Evolutionary conservation across 2,113 vertebrate species (phyloP).

Genomic region (Chitala chitala): DNA sequence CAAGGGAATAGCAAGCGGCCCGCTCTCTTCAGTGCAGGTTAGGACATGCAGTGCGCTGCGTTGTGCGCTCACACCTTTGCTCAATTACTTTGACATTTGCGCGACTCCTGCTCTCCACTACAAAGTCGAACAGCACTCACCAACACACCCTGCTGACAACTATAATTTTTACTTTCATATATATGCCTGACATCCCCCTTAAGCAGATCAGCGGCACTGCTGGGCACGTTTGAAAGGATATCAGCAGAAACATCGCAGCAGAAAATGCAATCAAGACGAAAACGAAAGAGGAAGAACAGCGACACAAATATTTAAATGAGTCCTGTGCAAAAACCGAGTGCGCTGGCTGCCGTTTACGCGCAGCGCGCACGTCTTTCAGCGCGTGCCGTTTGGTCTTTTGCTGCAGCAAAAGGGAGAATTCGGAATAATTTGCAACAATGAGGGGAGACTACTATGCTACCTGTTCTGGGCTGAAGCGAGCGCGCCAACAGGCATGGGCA

Average conservation of each 20-base stretch:
- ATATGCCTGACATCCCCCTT: constrained; percentile 36
- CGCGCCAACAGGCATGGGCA: constrained; percentile 35
- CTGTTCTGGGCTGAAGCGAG: constrained; percentile 34
- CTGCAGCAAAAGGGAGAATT: background rate
- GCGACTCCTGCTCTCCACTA: constrained; percentile 33
- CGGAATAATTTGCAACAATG: background rate
- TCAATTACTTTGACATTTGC: constrained; percentile 14
- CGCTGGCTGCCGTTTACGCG: background rate
- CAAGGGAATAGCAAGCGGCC: no score
- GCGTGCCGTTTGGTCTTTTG: no score
- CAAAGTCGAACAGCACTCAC: constrained; percentile 43
- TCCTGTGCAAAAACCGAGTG: background rate
- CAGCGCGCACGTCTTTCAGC: no score
- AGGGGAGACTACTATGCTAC: background rate
- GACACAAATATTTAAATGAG: background rate
- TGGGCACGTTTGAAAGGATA: constrained; percentile 13
- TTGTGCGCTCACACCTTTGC: background rate
- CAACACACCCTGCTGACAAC: constrained; percentile 47
- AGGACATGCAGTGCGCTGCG: background rate
- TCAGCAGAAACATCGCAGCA: background rate
- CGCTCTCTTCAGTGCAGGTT: constrained; percentile 18
- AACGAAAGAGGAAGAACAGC: background rate
- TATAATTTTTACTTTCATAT: constrained; percentile 43
- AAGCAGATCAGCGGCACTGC: constrained; percentile 39
- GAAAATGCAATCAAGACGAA: background rate